Base-by-base conservation (phyloP, 2,797 vertebrate genomes). In the Lepus oiostolus region DNA sequence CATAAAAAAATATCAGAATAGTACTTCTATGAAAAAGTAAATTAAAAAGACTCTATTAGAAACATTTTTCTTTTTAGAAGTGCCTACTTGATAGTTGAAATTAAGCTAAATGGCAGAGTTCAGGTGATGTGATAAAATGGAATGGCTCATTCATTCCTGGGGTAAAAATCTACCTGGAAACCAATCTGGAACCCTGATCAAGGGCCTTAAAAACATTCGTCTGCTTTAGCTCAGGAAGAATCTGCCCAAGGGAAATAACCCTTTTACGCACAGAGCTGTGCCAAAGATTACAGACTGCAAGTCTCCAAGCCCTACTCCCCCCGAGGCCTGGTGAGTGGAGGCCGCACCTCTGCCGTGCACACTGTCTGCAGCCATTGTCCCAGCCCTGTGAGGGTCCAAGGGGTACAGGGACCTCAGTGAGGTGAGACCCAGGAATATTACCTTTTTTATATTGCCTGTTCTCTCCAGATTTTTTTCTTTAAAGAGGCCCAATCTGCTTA, bases 51-150 rank as follows among this genome's bases (percentile, higher is more conserved):
- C 21, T 63, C 60, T 88, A 77, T 92, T 70, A 80, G 80, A 47
- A 86, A 76, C 28, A 19, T 65, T 82, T 95, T 90, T 77, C 81
- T 54, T 91, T 90, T 96, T 85, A 90, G 76, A 91, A 87, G 80
- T 60, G 9, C 30, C 42, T 90, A 5, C 67, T 70, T 72, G 0
- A 60, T 85, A n/a, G 32, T 86, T 1, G 21, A 93, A 86, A 80
- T 80, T 89, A 88, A 95, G 72, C 42, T 65, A 72, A 63, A 14
- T 77, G 77, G 38, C 2, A 77, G 72, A 90, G 80, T 83, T 63
- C 63, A 58, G 32, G n/a, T 63, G 63, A 63, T 50, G n/a, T 50
- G n/a, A 24, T 65, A 65, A n/a, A 93, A 68, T 60, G 58, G 21
- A 93, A 80, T 16, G 21, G 52, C n/a, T 30, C 11, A 72, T n/a